These are phyloP conservation scores for Ischnus inquisitorius DNA, from an alignment of 2,888 invertebrate species.

Conservation along the genomic window DNA sequence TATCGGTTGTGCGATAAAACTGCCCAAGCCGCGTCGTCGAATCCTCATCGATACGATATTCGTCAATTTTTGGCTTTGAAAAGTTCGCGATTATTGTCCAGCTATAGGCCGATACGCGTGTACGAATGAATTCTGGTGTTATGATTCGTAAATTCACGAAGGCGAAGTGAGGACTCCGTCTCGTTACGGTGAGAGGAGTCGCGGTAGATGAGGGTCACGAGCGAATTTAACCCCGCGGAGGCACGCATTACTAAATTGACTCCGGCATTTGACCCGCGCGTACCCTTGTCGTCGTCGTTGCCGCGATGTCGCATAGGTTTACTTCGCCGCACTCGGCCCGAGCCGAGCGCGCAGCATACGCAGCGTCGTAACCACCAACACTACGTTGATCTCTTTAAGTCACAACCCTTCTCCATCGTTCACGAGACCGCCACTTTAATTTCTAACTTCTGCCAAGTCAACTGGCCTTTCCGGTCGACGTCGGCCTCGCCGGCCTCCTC, in stretches of 20 bases:
- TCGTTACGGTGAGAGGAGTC: slow-evolving; percentile 68
- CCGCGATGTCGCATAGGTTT: slow-evolving; percentile 51
- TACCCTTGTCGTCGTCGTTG: slow-evolving; percentile 69
- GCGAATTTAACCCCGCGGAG: slow-evolving; percentile 80
- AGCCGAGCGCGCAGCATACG: background rate
- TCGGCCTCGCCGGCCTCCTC: slow-evolving; percentile 27
- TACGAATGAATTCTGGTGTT: slow-evolving; percentile 35
- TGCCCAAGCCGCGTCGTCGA: background rate
- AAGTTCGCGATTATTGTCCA: background rate
- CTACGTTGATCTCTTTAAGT: slow-evolving; percentile 18
- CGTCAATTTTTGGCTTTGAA: background rate
- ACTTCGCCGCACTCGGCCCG: slow-evolving; percentile 8
- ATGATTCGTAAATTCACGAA: slow-evolving; percentile 67
- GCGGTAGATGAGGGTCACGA: slow-evolving; percentile 77
- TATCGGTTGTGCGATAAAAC: too few relatives aligned
- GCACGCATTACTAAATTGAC: slow-evolving; percentile 81
- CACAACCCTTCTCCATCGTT: slow-evolving; percentile 72
- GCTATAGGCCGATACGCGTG: slow-evolving; percentile 44
- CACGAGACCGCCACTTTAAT: slow-evolving; percentile 76
- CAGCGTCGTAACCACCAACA: slow-evolving; percentile 20
- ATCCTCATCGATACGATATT: background rate
- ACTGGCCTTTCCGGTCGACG: slow-evolving; percentile 79
- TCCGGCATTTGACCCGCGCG: slow-evolving; percentile 79
- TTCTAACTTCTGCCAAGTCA: slow-evolving; percentile 77
- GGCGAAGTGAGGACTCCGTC: slow-evolving; percentile 74